Evolutionary conservation across 2,888 invertebrate genomes (phyloP).

Genomic region (Linnaemya vulpina): DNA sequence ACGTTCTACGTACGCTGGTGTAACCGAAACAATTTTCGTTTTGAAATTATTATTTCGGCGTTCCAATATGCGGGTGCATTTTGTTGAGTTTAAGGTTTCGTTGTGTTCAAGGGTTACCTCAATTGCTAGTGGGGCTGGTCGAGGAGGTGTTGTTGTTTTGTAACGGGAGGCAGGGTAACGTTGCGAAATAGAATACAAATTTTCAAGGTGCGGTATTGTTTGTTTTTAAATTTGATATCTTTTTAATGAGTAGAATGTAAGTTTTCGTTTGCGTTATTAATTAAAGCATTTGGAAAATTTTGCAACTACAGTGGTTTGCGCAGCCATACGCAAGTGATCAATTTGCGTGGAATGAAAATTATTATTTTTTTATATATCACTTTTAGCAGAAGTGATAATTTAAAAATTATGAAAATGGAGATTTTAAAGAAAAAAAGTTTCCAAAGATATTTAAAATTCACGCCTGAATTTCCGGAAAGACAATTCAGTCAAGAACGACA

Average conservation of each 20-base stretch:
- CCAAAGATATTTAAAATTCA: too few species aligned
- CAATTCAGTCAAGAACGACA: too few species aligned
- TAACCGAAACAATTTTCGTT: not conserved
- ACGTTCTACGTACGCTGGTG: not conserved
- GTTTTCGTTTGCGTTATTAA: slow-evolving; percentile 9
- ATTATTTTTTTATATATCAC: too few species aligned
- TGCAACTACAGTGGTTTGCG: not conserved
- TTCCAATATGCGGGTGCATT: slow-evolving; percentile 57
- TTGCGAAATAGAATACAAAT: slow-evolving; percentile 30
- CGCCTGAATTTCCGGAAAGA: too few species aligned
- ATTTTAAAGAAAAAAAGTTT: too few species aligned
- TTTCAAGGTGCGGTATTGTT: slow-evolving; percentile 58
- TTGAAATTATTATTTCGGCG: slow-evolving; percentile 41
- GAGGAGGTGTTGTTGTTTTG: not conserved
- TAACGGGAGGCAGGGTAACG: not conserved
- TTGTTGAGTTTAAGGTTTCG: not conserved
- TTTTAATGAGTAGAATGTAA: slow-evolving; percentile 23
- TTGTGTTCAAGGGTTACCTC: not conserved
- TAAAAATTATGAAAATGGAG: too few species aligned
- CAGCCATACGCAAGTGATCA: not conserved
- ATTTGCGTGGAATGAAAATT: too few species aligned
- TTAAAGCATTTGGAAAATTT: slow-evolving; percentile 4
- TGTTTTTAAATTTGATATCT: slow-evolving; percentile 51
- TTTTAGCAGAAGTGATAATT: too few species aligned
- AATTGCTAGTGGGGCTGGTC: not conserved